Evolutionary conservation across 2,113 vertebrate genomes (phyloP), one percentile per base, ranked within the genome.

Genomic region (Charina bottae): DNA sequence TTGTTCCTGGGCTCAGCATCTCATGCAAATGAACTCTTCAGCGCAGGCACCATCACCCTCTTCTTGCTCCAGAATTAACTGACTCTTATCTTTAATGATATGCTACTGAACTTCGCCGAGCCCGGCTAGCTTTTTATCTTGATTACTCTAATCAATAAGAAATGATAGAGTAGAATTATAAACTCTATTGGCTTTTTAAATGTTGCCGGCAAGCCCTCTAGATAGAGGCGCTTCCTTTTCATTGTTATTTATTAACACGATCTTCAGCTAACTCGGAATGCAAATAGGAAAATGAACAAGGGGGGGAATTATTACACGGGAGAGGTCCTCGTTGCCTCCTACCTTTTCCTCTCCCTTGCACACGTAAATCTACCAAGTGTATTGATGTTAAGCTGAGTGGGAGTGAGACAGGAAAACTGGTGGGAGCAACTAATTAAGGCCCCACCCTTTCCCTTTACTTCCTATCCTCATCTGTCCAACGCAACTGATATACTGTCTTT

Each of bases 21-120:
- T 97, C 97, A 99, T 98, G 98, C 98, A 98, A 99, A 99, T 99
- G 98, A 99, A 97, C 97, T 97, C 98, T 98, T 97, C 98, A 98
- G 98, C 98, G 97, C 97, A 97, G 97, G 95, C 97, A 98, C 98
- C 97, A 98, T 98, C 98, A 97, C 98, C 96, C 97, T 97, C 92
- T 98, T 96, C 97, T 97, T 90, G 97, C 97, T 97, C 96, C 97
- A 96, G 98, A 98, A 98, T 98, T 98, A 98, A 98, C 97, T 98
- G 98, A 98, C 98, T 98, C 98, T 98, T 98, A 98, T 98, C 97
- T 98, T 97, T 98, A 98, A 98, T 98, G 97, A 98, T 97, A 98
- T 97, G 98, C 98, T 94, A 96, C 98, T 97, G 97, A 98, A 97
- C 97, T 98, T 97, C 98, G 97, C 98, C 46, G 95, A 98, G 98